phyloP scores from a whole-genome alignment of 2,113 vertebrate genomes.

The Macheiramphus alcinus region DNA sequence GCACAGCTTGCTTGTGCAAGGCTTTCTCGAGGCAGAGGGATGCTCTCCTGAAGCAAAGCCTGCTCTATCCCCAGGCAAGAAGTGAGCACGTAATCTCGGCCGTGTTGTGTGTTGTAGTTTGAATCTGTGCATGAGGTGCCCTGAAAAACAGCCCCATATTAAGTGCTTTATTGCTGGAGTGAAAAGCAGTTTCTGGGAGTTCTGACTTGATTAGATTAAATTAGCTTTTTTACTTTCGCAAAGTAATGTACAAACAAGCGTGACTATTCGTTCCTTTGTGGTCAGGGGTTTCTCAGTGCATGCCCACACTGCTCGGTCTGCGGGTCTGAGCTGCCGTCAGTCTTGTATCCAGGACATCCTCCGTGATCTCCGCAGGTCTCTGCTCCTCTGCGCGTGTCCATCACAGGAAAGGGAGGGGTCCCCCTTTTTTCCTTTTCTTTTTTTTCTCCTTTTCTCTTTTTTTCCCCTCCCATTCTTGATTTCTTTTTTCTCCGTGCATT shows the following conservation, averaged over 20 bases:
- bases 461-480: neutral
- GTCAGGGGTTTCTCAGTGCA: neutral
- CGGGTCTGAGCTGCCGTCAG: neutral
- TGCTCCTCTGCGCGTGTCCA: neutral
- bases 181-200: neutral
- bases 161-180: neutral
- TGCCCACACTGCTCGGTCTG: fast-evolving
- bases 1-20: neutral
- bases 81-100: fast-evolving
- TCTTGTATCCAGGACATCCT: neutral
- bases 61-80: neutral
- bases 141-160: neutral
- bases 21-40: neutral
- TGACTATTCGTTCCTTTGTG: neutral
- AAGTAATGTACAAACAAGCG: neutral
- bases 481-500: neutral
- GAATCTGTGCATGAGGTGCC: fast-evolving
- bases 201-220: neutral
- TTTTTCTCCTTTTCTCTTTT: neutral
- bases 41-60: neutral
- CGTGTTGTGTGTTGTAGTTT: neutral
- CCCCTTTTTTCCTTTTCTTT: neutral
- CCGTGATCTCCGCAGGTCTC: neutral
- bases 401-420: no score
- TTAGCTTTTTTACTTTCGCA: neutral